phyloP scores from a whole-genome alignment of 2,888 invertebrate species.

The Ferrisia virgata region DNA sequence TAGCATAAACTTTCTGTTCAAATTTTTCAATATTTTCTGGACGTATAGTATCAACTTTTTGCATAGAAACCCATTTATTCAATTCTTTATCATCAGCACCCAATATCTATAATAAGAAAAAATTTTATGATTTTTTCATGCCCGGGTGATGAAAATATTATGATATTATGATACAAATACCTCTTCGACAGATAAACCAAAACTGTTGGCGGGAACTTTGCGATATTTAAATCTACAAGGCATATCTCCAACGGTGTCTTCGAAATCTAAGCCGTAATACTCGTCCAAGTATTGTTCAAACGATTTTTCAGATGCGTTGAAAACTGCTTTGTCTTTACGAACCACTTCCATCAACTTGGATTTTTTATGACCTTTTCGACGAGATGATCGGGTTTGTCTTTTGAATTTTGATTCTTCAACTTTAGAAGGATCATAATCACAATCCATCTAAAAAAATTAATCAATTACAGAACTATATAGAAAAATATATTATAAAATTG shows the following conservation, averaged over 20 bases:
- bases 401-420: conserved; percentile 55
- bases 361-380: conserved; percentile 64
- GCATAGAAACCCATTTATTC: conserved; percentile 92
- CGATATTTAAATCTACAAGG: conserved; percentile 92
- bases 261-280: conserved; percentile 91
- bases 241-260: conserved; percentile 88
- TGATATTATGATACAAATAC: conserved; percentile 55
- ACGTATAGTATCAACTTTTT: conserved; percentile 76
- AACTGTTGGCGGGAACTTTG: conserved; percentile 83
- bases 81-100: conserved; percentile 87
- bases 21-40: conserved; percentile 74
- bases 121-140: background rate
- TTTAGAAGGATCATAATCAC: conserved; percentile 68
- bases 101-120: conserved; percentile 65
- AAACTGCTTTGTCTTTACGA: conserved; percentile 74
- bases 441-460: conserved; percentile 72
- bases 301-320: conserved; percentile 71
- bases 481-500: background rate
- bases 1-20: conserved; percentile 72
- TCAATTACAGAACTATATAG: conserved; percentile 36
- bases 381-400: conserved; percentile 61
- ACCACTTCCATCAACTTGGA: conserved; percentile 53
- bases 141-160: background rate
- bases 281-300: conserved; percentile 90
- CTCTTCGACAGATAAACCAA: conserved; percentile 87